Percentiles rank a stretch among this genome's conserved stretches.
These are phyloP conservation scores for Crotalus tigris DNA, from an alignment of 2,113 vertebrate species.

Conservation along the genomic window DNA sequence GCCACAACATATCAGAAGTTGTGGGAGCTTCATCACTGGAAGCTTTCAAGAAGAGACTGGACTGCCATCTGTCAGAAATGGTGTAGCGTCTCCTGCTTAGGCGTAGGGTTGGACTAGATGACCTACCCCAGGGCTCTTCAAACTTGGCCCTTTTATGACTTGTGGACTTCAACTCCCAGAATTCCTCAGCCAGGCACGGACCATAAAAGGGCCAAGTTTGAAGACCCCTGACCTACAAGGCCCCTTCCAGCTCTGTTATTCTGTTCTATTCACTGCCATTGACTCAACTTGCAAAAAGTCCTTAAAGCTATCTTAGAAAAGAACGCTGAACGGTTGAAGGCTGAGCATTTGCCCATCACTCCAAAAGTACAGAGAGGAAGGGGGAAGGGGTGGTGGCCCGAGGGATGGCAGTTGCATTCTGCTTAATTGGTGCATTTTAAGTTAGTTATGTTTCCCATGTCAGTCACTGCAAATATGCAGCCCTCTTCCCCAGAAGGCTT, in stretches of 20 bases:
- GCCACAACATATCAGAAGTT: background rate
- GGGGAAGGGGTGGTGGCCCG: background rate
- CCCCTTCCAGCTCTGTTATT: no score
- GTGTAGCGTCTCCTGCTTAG: no score
- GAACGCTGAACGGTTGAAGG: background rate
- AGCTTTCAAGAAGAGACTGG: no score
- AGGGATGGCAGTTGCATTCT: background rate
- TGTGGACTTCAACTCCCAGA: no score
- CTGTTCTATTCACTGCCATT: background rate
- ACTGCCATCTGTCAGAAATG: no score
- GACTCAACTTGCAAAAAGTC: background rate
- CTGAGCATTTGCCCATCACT: background rate
- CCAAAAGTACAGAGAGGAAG: background rate
- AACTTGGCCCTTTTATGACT: no score
- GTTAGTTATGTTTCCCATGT: background rate
- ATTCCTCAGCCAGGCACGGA: no score
- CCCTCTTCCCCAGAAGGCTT: background rate
- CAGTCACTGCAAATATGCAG: background rate
- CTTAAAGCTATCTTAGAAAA: background rate
- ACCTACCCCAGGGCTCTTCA: no score
- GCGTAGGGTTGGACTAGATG: no score
- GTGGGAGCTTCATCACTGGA: no score
- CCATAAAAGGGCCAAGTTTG: no score
- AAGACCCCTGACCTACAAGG: no score
- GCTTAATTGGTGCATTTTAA: background rate